Percentiles rank a stretch among this genome's conserved stretches.
These are phyloP conservation scores for Amphiduros pacificus DNA, from an alignment of 2,888 invertebrate genomes.

Conservation along the genomic window DNA sequence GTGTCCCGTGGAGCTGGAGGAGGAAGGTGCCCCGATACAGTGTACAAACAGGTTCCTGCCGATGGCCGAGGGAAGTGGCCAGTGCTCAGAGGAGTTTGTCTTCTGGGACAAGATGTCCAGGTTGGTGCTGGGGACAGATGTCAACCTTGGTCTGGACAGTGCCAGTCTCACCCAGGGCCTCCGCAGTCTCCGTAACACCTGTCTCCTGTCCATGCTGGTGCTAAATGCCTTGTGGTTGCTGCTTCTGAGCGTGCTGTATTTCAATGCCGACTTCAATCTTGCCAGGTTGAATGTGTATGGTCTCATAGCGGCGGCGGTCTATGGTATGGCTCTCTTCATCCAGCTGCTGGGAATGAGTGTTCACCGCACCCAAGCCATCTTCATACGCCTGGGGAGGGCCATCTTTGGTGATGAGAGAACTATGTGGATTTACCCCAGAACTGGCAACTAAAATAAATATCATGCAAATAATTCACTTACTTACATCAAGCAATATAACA, in stretches of 20 bases:
- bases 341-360: conserved; percentile 37
- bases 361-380: conserved; percentile 30
- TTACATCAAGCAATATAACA: no score
- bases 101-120: conserved; percentile 35
- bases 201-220: conserved; percentile 26
- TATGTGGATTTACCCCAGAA: conserved; percentile 30
- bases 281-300: conserved; percentile 36
- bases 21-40: not conserved
- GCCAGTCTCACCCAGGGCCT: conserved; percentile 30
- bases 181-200: conserved; percentile 27
- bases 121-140: conserved; percentile 28
- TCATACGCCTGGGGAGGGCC: conserved; percentile 26
- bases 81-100: conserved; percentile 27
- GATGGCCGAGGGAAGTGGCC: conserved; percentile 13
- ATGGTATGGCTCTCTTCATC: conserved; percentile 34
- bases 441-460: not conserved
- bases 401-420: conserved; percentile 31
- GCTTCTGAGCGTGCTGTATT: conserved; percentile 32
- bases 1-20: not conserved
- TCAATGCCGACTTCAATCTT: conserved; percentile 30
- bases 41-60: not conserved
- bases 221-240: conserved; percentile 33
- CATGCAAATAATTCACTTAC: no score
- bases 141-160: conserved; percentile 27
- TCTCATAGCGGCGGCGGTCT: conserved; percentile 31